Percentiles rank a stretch among this genome's conserved stretches.
Evolutionary conservation across 1,140 invertebrate genomes (phyloP).

Genomic region (Platyscapa corneri): DNA sequence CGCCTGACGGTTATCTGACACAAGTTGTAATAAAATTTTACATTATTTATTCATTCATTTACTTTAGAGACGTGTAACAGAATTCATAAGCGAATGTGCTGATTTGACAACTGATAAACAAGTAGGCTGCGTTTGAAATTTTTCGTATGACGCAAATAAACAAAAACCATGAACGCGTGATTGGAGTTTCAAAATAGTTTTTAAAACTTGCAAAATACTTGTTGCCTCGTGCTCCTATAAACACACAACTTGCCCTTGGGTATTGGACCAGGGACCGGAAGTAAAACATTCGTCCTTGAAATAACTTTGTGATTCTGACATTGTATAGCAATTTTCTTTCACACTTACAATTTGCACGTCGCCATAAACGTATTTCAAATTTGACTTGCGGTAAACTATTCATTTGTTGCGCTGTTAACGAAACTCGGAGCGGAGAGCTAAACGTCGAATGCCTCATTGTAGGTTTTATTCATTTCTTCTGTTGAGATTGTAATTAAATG

Average conservation of each 20-base stretch:
- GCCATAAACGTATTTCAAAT: not conserved
- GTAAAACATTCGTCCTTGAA: not conserved
- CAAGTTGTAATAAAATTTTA: too few relatives aligned
- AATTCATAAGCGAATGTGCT: not conserved
- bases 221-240: not conserved
- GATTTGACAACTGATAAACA: not conserved
- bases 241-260: not conserved
- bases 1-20: too few relatives aligned
- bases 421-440: not conserved
- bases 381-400: not conserved
- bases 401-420: not conserved
- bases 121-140: not conserved
- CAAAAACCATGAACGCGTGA: not conserved
- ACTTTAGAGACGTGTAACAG: not conserved
- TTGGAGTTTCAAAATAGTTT: not conserved
- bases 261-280: constrained; percentile 8
- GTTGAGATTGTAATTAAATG: not conserved
- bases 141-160: not conserved
- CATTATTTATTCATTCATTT: too few relatives aligned
- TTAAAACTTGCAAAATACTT: not conserved
- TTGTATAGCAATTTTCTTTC: not conserved
- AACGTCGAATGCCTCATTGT: not conserved
- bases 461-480: not conserved
- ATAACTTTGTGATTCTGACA: not conserved
- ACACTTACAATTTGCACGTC: not conserved